phyloP scores from a whole-genome alignment of 2,888 invertebrate species.

The Drosophila atripex region DNA sequence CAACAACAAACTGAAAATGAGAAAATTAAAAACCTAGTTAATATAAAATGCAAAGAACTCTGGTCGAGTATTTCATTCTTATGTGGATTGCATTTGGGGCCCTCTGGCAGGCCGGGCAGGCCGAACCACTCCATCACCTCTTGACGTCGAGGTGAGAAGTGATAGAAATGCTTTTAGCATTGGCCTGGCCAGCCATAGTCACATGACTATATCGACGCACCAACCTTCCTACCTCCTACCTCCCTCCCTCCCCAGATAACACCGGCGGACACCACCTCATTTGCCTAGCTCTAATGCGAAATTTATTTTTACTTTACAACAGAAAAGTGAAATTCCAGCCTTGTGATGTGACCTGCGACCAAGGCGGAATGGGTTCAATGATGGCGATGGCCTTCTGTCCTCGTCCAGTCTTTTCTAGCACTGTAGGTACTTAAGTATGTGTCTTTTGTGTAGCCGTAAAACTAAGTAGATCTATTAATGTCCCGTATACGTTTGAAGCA shows the following conservation, averaged over 20 bases:
- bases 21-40: conserved; percentile 75
- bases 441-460: conserved; percentile 23
- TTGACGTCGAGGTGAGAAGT: conserved; percentile 37
- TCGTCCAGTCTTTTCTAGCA: conserved; percentile 72
- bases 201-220: conserved; percentile 47
- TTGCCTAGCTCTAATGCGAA: conserved; percentile 46
- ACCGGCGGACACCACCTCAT: conserved; percentile 23
- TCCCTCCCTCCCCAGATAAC: conserved; percentile 2
- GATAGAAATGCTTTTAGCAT: conserved; percentile 36
- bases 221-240: conserved; percentile 5
- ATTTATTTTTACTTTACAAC: conserved; percentile 46
- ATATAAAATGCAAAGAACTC: conserved; percentile 50
- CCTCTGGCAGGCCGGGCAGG: not conserved
- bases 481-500: conserved; percentile 45
- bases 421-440: conserved; percentile 53
- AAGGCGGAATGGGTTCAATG: conserved; percentile 42
- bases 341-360: conserved; percentile 53
- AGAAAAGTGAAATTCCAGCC: conserved; percentile 60
- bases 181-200: conserved; percentile 50
- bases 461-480: conserved; percentile 32
- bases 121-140: conserved; percentile 9
- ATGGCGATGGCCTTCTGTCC: conserved; percentile 38
- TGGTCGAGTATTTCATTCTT: not conserved
- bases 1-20: conserved; percentile 69
- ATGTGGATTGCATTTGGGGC: not conserved